Evolutionary conservation across 2,888 invertebrate genomes (phyloP).

Genomic region (Embidobia sp.): DNA sequence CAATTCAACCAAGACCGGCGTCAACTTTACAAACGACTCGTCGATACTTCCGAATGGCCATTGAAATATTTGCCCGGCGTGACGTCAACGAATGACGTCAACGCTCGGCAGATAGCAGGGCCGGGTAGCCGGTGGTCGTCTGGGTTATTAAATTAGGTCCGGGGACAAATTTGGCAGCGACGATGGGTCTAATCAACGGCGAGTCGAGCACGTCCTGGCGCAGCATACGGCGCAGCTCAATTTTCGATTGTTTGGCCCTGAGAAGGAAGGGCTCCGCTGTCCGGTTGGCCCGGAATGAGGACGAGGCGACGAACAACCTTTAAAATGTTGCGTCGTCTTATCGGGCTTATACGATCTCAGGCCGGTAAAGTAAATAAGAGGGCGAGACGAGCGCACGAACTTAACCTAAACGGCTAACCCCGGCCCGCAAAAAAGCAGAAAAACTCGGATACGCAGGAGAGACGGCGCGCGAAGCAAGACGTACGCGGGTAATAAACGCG

Average conservation of each 20-base stretch:
- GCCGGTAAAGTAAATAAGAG: constrained; percentile 75
- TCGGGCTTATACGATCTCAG: constrained; percentile 72
- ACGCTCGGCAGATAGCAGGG: constrained; percentile 7
- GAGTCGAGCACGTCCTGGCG: background rate
- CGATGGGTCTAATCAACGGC: constrained; percentile 32
- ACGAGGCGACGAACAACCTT: constrained; percentile 55
- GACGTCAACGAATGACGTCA: too few species aligned
- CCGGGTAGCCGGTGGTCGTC: constrained; percentile 30
- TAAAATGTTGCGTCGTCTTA: constrained; percentile 68
- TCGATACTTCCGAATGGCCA: too few species aligned
- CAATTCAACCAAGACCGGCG: too few species aligned
- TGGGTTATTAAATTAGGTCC: constrained; percentile 35
- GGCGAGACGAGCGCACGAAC: constrained; percentile 72
- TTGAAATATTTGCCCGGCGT: too few species aligned
- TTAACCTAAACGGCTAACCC: constrained; percentile 75
- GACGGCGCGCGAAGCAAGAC: constrained; percentile 31
- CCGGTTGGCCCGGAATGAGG: too few species aligned
- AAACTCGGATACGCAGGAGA: constrained; percentile 37
- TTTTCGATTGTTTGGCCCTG: too few species aligned
- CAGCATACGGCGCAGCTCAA: too few species aligned
- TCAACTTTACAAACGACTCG: too few species aligned
- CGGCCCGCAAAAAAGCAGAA: constrained; percentile 54
- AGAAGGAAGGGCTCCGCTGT: too few species aligned
- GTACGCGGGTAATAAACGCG: constrained; percentile 73
- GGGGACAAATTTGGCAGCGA: constrained; percentile 36